phyloP scores from a whole-genome alignment of 1,140 invertebrate species.

The Lanistes nyassanus region DNA sequence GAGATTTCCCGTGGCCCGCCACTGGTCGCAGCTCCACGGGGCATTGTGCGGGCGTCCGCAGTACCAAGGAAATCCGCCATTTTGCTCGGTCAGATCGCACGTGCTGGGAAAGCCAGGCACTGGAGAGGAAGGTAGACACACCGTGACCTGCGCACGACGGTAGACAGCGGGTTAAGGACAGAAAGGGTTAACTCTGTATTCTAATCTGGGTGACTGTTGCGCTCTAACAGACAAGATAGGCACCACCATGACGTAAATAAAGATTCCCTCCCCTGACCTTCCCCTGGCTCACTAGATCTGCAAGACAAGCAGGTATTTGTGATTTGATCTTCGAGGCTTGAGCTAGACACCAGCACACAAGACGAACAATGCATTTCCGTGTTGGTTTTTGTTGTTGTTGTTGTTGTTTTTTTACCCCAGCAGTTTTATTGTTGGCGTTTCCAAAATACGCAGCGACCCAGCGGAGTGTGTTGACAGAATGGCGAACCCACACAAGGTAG shows the following conservation, averaged over 20 bases:
- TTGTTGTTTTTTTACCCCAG: not conserved
- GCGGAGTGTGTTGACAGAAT: not conserved
- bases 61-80: not conserved
- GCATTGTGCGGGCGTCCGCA: not conserved
- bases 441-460: constrained; percentile 7
- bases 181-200: too few species aligned
- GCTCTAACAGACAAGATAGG: too few species aligned
- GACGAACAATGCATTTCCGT: too few species aligned
- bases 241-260: too few species aligned
- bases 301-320: too few species aligned
- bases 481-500: constrained; percentile 10
- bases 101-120: not conserved
- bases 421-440: not conserved
- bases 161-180: too few species aligned
- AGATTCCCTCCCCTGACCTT: too few species aligned
- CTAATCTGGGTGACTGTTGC: too few species aligned
- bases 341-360: too few species aligned
- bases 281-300: too few species aligned
- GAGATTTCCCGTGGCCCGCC: not conserved
- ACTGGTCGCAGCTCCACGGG: not conserved
- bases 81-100: not conserved
- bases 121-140: not conserved
- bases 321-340: too few species aligned
- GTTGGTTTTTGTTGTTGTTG: too few species aligned
- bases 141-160: not conserved